Percentiles rank a stretch among this genome's conserved stretches.
Evolutionary conservation across 2,113 vertebrate genomes (phyloP).

Genomic region (Amazona guildingii): DNA sequence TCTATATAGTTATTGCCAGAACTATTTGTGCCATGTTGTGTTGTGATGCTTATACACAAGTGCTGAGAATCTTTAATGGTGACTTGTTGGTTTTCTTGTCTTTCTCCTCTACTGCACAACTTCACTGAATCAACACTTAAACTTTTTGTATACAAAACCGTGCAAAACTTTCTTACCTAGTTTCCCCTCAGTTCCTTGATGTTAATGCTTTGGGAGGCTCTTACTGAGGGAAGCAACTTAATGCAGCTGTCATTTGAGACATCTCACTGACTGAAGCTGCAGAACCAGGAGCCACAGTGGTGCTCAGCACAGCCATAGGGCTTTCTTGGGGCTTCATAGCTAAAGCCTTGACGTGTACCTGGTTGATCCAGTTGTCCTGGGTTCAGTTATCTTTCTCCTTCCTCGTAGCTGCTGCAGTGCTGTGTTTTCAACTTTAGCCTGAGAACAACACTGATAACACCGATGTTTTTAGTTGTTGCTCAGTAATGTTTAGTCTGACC

Average conservation of each 20-base stretch:
- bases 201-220: background rate
- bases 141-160: background rate
- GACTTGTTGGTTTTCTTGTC: background rate
- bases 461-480: background rate
- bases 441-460: background rate
- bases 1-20: background rate
- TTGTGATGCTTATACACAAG: background rate
- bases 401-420: background rate
- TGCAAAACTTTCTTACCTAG: background rate
- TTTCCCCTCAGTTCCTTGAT: background rate
- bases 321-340: background rate
- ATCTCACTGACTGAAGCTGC: background rate
- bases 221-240: background rate
- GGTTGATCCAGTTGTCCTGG: background rate
- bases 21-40: background rate
- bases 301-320: background rate
- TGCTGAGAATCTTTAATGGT: background rate
- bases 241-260: background rate
- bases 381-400: background rate
- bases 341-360: background rate
- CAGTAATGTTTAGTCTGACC: background rate
- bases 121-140: background rate
- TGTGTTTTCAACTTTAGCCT: background rate
- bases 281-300: fast-evolving
- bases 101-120: background rate